These are phyloP conservation scores for Eledona agricola DNA, from an alignment of 2,888 invertebrate genomes.

Conservation along the genomic window DNA sequence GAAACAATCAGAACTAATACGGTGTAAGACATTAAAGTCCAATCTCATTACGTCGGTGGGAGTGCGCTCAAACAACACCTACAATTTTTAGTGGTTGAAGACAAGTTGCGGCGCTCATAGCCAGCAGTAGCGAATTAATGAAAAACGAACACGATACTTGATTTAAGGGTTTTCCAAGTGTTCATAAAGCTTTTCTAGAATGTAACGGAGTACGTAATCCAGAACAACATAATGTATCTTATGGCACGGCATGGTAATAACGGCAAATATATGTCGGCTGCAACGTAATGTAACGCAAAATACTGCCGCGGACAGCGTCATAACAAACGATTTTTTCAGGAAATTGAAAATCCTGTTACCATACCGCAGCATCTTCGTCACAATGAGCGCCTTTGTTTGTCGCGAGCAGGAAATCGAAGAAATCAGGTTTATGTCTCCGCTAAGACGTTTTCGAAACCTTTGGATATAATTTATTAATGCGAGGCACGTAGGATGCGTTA, in stretches of 20 bases:
- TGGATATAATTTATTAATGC: conserved; percentile 1
- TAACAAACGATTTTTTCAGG: no score
- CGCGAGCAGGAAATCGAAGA: not conserved
- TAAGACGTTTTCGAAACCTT: conserved; percentile 6
- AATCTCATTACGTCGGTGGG: conserved; percentile 17
- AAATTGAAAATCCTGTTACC: no score
- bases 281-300: conserved; percentile 12
- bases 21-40: conserved; percentile 6
- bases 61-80: no score
- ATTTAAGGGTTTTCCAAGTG: conserved; percentile 3
- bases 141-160: no score
- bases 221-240: conserved; percentile 8
- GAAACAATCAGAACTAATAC: conserved; percentile 17
- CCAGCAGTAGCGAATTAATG: no score
- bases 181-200: conserved; percentile 7
- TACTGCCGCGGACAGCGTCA: no score
- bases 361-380: no score
- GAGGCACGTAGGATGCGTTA: conserved; percentile 20
- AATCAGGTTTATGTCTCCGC: conserved; percentile 1
- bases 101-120: no score
- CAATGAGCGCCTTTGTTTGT: conserved; percentile 8
- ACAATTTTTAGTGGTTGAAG: no score
- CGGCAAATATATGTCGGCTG: conserved; percentile 8
- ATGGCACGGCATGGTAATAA: no score
- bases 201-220: conserved; percentile 15